Evolutionary conservation across 2,113 vertebrate genomes (phyloP), one percentile per base, ranked within the genome.

Genomic region (Gobiocypris rarus): DNA sequence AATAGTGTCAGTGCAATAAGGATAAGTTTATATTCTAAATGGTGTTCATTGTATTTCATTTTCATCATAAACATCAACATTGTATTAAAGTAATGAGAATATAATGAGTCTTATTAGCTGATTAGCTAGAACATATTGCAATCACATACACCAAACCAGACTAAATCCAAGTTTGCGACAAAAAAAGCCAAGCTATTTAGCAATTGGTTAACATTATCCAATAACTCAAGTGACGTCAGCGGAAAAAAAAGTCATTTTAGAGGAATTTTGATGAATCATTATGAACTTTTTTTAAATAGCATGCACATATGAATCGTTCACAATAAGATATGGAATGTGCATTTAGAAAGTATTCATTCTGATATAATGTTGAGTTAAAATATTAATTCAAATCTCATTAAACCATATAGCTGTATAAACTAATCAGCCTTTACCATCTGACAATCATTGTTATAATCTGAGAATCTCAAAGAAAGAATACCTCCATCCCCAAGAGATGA

Each of bases 401-500:
- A 54, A 75, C 28, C 26, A 13, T 13, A 13, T 4, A 71, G 9
- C 43, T 22, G 17, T 4, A 73, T 9, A 43, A 26, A 73, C 14
- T 24, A 0, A n/a, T 56, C 26, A 54, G 4, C 48, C 19, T 1
- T 3, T 45, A 38, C 38, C 67, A 43, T 71, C 22, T 71, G 43
- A 19, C 45, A 15, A 48, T 74, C 45, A 48, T 74, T 74, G 13
- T 74, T 50, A 50, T 74, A 17, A 19, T 70, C 5, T 9, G 11
- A 26, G 6, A 28, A 45, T 45, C 65, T 74, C 28, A 26, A 22
- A 5, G 75, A 88, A 81, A n/a, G 2, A 83, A 63, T 9, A 34
- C 70, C 38, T 85, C 26, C 26, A 59, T 50, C 3, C 75, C n/a
- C 3, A 43, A 63, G 71, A 73, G 59, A 80, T 50, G 81, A 80